Base-by-base conservation (phyloP, 2,888 invertebrate species). In the Idaea biselata region DNA sequence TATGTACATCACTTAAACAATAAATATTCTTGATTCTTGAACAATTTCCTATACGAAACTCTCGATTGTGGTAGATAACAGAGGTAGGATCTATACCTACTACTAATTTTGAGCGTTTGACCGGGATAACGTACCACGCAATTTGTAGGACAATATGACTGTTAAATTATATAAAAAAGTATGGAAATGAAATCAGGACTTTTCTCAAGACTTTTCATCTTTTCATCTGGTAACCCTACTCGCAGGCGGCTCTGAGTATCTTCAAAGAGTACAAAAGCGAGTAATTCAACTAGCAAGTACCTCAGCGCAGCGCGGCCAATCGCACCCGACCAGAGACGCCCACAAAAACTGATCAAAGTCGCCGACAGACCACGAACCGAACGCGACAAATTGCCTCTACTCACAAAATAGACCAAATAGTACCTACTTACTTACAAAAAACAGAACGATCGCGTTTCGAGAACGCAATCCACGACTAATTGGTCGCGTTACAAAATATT, bases 381-480 rank as follows among this genome's bases (percentile, higher is more conserved):
- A 83, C 79, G 88, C 88, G 88, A 89, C 91, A 91, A 92, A 92
- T 91, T 86, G 86, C 80, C 80, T 85, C 84, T 79, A 84, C 86
- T 88, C 83, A 82, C 80, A 81, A 88, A 89, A 86, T 85, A 83
- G 81, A 84, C 82, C 84, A 84, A 85, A 82, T 79, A 82, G 68
- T 82, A 80, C 72, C 5, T 25, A 25, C 72, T 68, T 82, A 80
- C 72, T 25, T 25, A 25, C 72, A 81, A 86, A 84, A 82, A 84
- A 79, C 78, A 73, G 68, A 66, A 72, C 70, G 73, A 79, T 71
- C 68, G 68, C 74, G 74, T 82, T 82, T 83, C 82, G 82, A 86
- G 80, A 83, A 80, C 79, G 78, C 76, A 73, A 77, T 66, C 76
- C 88, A 81, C 71, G 69, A 82, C 87, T 79, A 88, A 89, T 89